These are phyloP conservation scores for Vulpes ferrilata DNA, from an alignment of 2,113 vertebrate genomes.

Conservation along the genomic window DNA sequence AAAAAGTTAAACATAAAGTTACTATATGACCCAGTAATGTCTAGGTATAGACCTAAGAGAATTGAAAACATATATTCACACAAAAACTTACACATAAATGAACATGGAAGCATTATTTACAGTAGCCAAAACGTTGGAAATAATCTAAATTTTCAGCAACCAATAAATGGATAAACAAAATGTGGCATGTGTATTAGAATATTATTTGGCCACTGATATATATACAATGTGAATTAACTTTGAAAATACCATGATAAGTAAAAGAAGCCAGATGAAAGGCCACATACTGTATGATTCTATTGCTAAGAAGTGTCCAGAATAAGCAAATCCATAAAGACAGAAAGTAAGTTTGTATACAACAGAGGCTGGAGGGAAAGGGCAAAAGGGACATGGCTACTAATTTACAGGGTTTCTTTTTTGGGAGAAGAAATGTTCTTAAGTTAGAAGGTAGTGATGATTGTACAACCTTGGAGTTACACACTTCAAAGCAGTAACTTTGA, in stretches of 20 bases:
- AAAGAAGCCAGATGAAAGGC: neutral
- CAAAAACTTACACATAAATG: neutral
- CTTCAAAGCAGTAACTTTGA: neutral
- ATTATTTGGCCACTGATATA: neutral
- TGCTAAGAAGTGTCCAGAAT: neutral
- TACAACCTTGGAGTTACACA: neutral
- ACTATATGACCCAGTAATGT: neutral
- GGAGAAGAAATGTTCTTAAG: neutral
- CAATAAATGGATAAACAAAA: neutral
- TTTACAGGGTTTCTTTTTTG: neutral
- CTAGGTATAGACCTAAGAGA: neutral
- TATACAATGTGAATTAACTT: neutral
- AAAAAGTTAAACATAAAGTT: neutral
- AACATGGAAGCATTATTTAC: neutral
- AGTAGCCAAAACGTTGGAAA: neutral
- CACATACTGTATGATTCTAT: neutral
- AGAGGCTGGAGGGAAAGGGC: neutral
- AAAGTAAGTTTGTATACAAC: neutral
- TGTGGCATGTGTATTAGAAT: neutral
- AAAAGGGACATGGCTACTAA: neutral
- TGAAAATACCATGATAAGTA: neutral
- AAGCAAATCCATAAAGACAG: neutral
- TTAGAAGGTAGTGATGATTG: neutral
- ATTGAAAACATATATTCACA: neutral
- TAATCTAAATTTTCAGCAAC: neutral